Percentiles rank a stretch among this genome's conserved stretches.
phyloP scores from a whole-genome alignment of 1,140 invertebrate genomes.

The Apis florea region DNA sequence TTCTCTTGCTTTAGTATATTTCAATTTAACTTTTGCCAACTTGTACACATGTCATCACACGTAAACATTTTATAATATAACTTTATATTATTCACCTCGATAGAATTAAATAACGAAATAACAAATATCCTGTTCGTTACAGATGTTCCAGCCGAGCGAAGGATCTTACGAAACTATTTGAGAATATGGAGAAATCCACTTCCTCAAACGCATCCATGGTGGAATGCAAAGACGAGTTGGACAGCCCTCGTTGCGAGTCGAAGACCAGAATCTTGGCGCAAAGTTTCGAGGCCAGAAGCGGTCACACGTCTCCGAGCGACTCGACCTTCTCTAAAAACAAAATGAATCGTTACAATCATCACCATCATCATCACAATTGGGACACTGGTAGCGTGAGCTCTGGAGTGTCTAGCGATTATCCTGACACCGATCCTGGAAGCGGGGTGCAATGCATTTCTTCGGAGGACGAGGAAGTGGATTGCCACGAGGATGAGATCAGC shows the following conservation, averaged over 20 bases:
- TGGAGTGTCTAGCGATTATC: conserved; percentile 81
- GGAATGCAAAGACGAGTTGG: conserved; percentile 61
- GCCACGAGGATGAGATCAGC: conserved; percentile 66
- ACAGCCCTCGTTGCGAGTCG: conserved; percentile 68
- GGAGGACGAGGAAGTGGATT: conserved; percentile 73
- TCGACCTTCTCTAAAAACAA: conserved; percentile 69
- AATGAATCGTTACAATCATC: conserved; percentile 58
- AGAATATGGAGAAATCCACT: conserved; percentile 69
- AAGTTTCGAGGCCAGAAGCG: conserved; percentile 75
- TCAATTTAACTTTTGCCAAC: too few relatives aligned
- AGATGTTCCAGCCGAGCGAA: conserved; percentile 77
- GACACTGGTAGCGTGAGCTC: conserved; percentile 81
- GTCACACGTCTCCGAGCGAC: conserved; percentile 73
- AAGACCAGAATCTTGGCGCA: conserved; percentile 76
- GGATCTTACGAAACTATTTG: conserved; percentile 76
- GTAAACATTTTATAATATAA: too few relatives aligned
- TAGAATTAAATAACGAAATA: not conserved
- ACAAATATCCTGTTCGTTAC: conserved; percentile 61
- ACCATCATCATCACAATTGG: conserved; percentile 70
- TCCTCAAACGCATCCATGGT: conserved; percentile 49
- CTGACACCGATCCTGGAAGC: conserved; percentile 79
- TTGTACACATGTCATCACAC: too few relatives aligned
- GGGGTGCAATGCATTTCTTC: conserved; percentile 74
- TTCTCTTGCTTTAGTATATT: too few relatives aligned
- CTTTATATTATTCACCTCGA: not conserved